Percentiles rank a stretch among this genome's conserved stretches.
Conservation (phyloP, 1,140 invertebrate species). For the Brevipalpus yothersi region DNA sequence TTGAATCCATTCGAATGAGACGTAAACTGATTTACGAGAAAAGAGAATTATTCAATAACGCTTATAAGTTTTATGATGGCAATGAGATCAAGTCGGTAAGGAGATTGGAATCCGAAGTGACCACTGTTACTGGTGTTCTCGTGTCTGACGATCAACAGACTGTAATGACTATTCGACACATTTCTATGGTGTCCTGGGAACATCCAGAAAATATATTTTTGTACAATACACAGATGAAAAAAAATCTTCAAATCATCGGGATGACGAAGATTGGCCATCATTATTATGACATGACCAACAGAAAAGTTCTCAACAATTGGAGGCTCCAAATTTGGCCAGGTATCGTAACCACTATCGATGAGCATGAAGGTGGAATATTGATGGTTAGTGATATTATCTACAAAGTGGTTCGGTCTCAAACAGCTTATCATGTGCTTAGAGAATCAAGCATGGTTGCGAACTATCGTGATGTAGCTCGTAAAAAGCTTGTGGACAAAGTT, state of each 20-base stretch:
- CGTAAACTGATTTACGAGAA: slow-evolving; percentile 33
- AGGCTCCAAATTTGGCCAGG: slow-evolving; percentile 15
- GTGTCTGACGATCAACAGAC: background rate
- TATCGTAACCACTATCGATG: slow-evolving; percentile 43
- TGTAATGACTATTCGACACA: background rate
- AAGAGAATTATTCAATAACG: slow-evolving; percentile 22
- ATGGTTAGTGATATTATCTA: slow-evolving; percentile 46
- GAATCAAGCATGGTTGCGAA: background rate
- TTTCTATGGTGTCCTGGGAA: background rate
- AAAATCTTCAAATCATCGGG: background rate
- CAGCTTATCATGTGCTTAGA: slow-evolving; percentile 7
- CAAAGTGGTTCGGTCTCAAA: slow-evolving; percentile 35
- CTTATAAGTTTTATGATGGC: slow-evolving; percentile 10
- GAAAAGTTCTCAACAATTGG: background rate
- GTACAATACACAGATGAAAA: slow-evolving; percentile 2
- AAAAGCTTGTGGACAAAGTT: slow-evolving; percentile 13
- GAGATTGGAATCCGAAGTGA: background rate
- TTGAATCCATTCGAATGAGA: slow-evolving; percentile 34
- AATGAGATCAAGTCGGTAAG: slow-evolving; percentile 8
- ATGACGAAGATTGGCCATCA: background rate
- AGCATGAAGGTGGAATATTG: slow-evolving; percentile 40
- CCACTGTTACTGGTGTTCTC: background rate
- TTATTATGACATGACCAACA: background rate
- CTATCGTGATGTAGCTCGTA: background rate
- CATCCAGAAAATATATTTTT: background rate